Evolutionary conservation across 2,888 invertebrate genomes (phyloP), one percentile per base, ranked within the genome.

Genomic region (Lasioglossum morio): DNA sequence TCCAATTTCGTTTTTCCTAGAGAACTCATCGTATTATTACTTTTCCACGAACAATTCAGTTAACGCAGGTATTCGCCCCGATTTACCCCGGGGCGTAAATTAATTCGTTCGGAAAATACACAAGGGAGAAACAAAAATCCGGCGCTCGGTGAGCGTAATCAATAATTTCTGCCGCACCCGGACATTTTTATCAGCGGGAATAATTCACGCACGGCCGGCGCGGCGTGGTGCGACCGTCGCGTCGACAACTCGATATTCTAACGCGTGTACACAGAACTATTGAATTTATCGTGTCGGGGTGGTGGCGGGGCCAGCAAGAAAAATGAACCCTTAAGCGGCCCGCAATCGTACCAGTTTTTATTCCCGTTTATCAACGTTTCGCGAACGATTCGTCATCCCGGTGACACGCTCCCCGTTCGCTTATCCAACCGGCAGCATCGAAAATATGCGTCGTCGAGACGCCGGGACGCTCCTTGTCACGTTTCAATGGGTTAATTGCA

Each of bases 401-500:
- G 16, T 46, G 82, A 84, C 80, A 72, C 63, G n/a, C 37, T 66
- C 60, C 72, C 16, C 23, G 19, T 14, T 40, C 53, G 19, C 72
- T 81, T 81, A 77, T 79, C 77, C 73, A 73, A n/a, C 34, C 37
- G 57, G 37, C 57, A 16, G 60, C 66, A 72, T 77, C 57, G 30
- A 72, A 69, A 74, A 48, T 73, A 73, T 79, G 72, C 66, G 30
- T 60, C 43, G 30, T 53, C 63, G 73, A 16, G 63, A 30, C 19
- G 57, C 63, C 66, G 72, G 72, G 74, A 87, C 84, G 81, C 85
- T 84, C 85, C 86, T 79, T 76, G 75, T 82, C 84, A 85, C 83
- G 86, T 87, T 85, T 81, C 87, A 82, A 72, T 78, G 75, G 23
- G 82, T 87, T 88, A 89, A 89, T 90, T 89, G 87, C 72, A 72